A percentile compares a stretch with the other conserved stretches of the same genome.
Conservation (phyloP, 1,140 invertebrate genomes). For the Caerostris extrusa region DNA sequence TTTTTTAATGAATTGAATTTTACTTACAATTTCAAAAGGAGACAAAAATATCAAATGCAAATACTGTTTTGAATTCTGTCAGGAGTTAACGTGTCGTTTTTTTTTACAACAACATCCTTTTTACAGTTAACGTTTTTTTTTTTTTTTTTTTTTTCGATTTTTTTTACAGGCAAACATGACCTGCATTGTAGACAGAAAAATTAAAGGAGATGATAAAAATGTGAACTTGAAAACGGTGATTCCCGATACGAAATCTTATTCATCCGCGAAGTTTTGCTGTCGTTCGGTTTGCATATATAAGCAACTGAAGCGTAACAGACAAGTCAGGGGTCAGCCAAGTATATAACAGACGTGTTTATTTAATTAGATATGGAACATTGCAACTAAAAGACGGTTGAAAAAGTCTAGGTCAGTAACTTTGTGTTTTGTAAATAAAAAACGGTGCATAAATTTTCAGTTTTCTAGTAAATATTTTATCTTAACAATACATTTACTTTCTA, state of each 20-base stretch:
- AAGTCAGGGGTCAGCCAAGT: neutral
- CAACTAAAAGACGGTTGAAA: neutral
- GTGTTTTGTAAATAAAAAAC: neutral
- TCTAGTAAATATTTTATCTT: too few species aligned
- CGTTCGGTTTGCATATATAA: neutral
- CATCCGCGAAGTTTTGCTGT: constrained; percentile 14
- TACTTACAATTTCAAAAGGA: too few species aligned
- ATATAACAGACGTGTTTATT: constrained; percentile 22
- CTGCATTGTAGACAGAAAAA: neutral
- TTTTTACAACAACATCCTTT: neutral
- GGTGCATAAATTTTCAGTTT: too few species aligned
- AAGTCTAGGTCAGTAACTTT: neutral
- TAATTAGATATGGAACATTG: constrained; percentile 9
- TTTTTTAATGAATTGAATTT: too few species aligned
- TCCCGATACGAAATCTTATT: neutral
- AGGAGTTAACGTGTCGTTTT: neutral
- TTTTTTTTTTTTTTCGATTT: neutral
- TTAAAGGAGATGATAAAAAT: neutral
- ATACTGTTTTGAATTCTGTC: neutral
- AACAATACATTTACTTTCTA: too few species aligned
- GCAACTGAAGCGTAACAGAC: neutral
- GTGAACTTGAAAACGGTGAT: constrained; percentile 7
- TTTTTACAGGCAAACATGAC: neutral
- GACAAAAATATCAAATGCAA: too few species aligned
- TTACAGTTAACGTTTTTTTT: neutral